Base-by-base conservation (phyloP, 2,797 vertebrate species). In the Myotis pilosus region DNA sequence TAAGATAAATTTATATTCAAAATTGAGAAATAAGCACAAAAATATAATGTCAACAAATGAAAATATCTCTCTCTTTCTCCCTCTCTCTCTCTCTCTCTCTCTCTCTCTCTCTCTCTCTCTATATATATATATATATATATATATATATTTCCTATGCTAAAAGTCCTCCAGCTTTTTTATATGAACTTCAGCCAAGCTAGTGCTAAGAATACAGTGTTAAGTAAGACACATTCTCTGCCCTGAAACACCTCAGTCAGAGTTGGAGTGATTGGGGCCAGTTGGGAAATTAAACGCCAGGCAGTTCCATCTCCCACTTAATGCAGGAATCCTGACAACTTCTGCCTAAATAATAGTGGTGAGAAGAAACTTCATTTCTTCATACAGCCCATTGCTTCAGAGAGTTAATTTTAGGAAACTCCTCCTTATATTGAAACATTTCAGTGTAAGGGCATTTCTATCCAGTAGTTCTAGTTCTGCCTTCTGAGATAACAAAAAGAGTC, bases 21-120 rank as follows among this genome's bases (percentile, higher is more conserved):
- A 96, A 86, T 92, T 51, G 96, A 91, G 8, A 83, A 96, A 84
- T 94, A 72, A 89, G 41, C 19, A 41, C 44, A 94, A 92, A 95
- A 87, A 38, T 66, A 30, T 72, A 88, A 38, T 88, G 44, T 47
- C 36, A 83, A 41, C 11, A 87, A 57, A 89, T 20, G 81, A 91
- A 94, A 93, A 23, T 25, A 30, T 10, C 9, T 44, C 41, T 38
- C 38, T 38, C 38, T 38, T 4, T 38, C 38, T 4, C 38, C 5
- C 38, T 38, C 38, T 38, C 38, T 38, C 38, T 38, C 38, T 38
- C 38, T 38, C 38, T 38, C 38, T 38, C 38, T 38, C 38, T 38
- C 38, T 38, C 38, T 38, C 38, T 38, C 38, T 41, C 38, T 41
- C 6, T 41, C 6, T 7, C 6, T 41, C 6, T 41, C 6, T 41